These are phyloP conservation scores for Megaceryle maxima DNA, from an alignment of 2,113 vertebrate genomes.

Conservation along the genomic window DNA sequence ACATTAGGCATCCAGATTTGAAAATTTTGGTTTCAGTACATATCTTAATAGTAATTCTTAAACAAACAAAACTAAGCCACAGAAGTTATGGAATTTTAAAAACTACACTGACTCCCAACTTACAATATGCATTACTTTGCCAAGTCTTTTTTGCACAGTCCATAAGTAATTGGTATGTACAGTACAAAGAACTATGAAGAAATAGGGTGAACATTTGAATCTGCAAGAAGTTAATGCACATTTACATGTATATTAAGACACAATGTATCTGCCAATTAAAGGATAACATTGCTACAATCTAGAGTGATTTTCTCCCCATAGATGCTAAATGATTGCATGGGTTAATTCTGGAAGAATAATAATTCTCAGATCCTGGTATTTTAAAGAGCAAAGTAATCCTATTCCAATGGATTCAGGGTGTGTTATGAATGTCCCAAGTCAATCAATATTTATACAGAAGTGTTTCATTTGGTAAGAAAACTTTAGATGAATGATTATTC, in stretches of 20 bases:
- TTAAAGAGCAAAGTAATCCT: background rate
- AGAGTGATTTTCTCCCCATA: background rate
- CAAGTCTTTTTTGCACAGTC: background rate
- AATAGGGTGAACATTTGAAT: background rate
- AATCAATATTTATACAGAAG: background rate
- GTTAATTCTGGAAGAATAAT: background rate
- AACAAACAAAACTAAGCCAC: background rate
- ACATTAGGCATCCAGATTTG: background rate
- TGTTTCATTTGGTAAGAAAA: slow-evolving; percentile 17
- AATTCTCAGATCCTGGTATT: background rate
- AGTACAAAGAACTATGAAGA: background rate
- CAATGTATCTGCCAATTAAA: background rate
- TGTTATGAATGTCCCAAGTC: background rate
- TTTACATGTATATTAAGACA: background rate
- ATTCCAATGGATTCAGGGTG: background rate
- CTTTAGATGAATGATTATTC: background rate
- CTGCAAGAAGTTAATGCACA: background rate
- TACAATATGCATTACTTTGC: background rate
- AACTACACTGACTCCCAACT: background rate
- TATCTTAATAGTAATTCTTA: background rate
- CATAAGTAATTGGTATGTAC: background rate
- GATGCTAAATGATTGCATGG: background rate
- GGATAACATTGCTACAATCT: background rate
- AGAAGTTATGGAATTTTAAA: background rate
- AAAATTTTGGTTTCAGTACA: background rate